These are phyloP conservation scores for Euura lappo DNA, from an alignment of 1,140 invertebrate genomes.

Conservation along the genomic window DNA sequence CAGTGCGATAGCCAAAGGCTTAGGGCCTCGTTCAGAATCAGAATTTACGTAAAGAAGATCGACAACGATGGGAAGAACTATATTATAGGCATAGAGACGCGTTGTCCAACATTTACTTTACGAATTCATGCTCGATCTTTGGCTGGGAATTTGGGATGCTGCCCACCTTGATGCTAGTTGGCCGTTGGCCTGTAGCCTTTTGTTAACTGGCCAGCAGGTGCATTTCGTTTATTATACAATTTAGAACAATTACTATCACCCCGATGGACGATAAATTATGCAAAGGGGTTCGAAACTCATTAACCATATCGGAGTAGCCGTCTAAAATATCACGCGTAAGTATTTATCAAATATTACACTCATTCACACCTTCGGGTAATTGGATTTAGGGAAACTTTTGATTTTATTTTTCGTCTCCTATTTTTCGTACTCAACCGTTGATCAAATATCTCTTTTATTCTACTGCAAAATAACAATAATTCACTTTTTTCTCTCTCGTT, in stretches of 20 bases:
- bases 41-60: no score
- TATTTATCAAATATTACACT: neutral
- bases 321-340: neutral
- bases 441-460: neutral
- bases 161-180: neutral
- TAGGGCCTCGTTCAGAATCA: neutral
- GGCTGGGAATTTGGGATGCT: constrained; percentile 4
- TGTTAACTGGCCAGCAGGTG: constrained; percentile 1
- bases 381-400: no score
- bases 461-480: constrained; percentile 11
- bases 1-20: neutral
- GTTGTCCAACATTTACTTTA: neutral
- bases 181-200: constrained; percentile 6
- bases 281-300: neutral
- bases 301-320: neutral
- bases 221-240: neutral
- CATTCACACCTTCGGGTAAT: no score
- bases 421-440: neutral
- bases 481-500: constrained; percentile 13
- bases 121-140: neutral
- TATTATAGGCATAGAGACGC: neutral
- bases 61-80: neutral
- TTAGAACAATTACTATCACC: neutral
- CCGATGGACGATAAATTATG: neutral
- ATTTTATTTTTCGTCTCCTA: neutral